phyloP scores from a whole-genome alignment of 53 echinoderm and acorn worm genomes.

The Luidia sarsii region DNA sequence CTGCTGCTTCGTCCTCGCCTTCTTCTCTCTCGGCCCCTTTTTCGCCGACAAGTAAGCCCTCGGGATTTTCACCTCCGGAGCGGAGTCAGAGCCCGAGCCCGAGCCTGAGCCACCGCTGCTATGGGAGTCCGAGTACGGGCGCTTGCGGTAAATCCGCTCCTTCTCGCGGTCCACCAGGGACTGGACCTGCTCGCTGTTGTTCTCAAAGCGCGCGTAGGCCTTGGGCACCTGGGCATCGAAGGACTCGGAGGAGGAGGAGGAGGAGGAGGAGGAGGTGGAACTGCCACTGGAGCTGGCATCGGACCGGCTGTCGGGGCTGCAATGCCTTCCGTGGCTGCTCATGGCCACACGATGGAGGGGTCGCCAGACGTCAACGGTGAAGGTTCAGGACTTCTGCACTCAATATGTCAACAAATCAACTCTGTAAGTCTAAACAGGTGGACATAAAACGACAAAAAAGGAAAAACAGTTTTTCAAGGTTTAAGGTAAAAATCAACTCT shows the following conservation, averaged over 20 bases:
- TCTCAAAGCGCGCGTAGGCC: slow-evolving; percentile 70
- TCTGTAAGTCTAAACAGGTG: no score
- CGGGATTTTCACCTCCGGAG: slow-evolving; percentile 53
- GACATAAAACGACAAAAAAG: no score
- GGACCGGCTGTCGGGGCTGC: neutral
- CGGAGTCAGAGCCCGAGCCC: neutral
- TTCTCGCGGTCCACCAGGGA: slow-evolving; percentile 48
- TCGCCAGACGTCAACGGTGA: neutral
- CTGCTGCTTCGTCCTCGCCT: neutral
- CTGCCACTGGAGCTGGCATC: neutral
- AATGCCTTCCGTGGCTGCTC: slow-evolving; percentile 9
- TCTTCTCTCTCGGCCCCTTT: neutral
- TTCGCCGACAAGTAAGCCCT: slow-evolving; percentile 47
- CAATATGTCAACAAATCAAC: no score
- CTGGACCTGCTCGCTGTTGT: slow-evolving; percentile 63
- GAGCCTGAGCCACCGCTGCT: no score
- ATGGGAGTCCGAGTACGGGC: slow-evolving; percentile 26
- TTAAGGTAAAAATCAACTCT: no score
- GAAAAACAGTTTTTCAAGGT: no score
- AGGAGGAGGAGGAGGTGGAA: slow-evolving; percentile 7
- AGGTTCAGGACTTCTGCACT: no score
- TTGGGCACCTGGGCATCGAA: slow-evolving; percentile 47
- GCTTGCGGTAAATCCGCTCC: slow-evolving; percentile 37
- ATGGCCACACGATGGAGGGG: slow-evolving; percentile 1
- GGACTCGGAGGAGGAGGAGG: neutral